Base-by-base conservation (phyloP, 2,797 vertebrate genomes). In the Peromyscus aztecus region DNA sequence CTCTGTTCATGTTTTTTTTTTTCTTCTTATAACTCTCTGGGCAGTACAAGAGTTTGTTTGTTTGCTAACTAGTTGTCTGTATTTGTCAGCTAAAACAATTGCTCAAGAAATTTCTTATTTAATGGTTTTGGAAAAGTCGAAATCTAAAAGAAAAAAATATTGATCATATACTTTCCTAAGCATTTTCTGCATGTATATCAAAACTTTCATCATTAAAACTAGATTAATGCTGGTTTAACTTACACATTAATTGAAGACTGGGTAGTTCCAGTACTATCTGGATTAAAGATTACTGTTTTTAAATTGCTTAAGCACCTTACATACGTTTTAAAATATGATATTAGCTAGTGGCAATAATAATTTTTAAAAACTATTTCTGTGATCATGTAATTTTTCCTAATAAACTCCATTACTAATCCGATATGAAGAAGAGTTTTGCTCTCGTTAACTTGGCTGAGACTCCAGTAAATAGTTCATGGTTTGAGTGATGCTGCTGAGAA, bases 1-100 rank as follows among this genome's bases (percentile, higher is more conserved):
- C 21, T 8, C 19, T 7, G 16, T 19, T 8, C 1, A 23, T 12
- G 2, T 8, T 4, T 16, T n/a, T 52, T 40, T 40, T 40, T n/a
- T 52, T 40, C 4, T 40, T 69, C 21, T 80, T 13, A 86, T 16
- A 34, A 13, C 31, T 21, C 19, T 86, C n/a, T 17, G 9, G 43
- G 31, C 17, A 55, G 49, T n/a, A n/a, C 8, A 10, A 14, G 43
- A 24, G 7, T 69, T 69, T 71, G 19, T 23, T 73, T 73, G 67
- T 4, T 73, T 73, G 71, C 13, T 11, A 59, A 37, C 10, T 2
- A 59, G 59, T 57, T 40, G 10, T 4, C 16, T 19, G 52, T 59
- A 43, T 31, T 75, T 88, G n/a, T 75, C 27, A 40, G 24, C n/a
- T 59, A 43, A 40, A 75, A 29, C 24, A 71, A 40, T 37, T 19